Base-by-base conservation (phyloP, 2,113 vertebrate genomes). In the Calyptomena viridis region DNA sequence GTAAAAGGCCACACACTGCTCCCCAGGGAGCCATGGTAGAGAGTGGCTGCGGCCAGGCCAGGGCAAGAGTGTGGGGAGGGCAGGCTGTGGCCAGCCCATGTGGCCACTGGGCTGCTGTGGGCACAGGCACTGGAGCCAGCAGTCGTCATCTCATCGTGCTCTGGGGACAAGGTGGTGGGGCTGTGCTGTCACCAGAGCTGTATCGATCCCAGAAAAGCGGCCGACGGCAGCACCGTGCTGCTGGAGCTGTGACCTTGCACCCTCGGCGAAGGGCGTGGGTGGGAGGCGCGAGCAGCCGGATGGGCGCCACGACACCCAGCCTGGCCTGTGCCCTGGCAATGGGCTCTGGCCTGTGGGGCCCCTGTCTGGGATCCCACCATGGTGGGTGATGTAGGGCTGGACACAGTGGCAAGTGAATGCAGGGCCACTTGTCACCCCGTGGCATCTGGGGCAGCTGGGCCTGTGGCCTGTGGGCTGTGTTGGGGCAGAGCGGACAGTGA, bases 121-220 rank as follows among this genome's bases (percentile, higher is more conserved):
- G 33, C 6, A 1, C 3, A 8, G 59, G 66, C 5, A 5, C 44
- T n/a, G 90, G 7, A 33, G 72, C 75, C n/a, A 14, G 72, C 80
- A 46, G 69, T 81, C 4, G 25, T 73, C 30, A 12, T 89, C 69
- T 62, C 14, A 12, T 13, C 3, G 63, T 71, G 76, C 69, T 83
- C 72, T 4, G 62, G 71, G 86, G 96, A 93, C 9, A 3, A 37
- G 71, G 66, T 3, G 6, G 37, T 35, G 11, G 83, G 79, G 63
- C 71, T 93, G 42, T 22, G 19, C 86, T 20, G 82, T 94, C 78
- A 93, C 95, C 56, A 7, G 91, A 93, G 91, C 82, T 12, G 7
- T 86, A 96, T 96, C 24, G 95, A 96, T 96, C 96, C 94, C 82
- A 92, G 96, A 94, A 94, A 90, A 50, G 12, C 31, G 8, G 71